Base-by-base conservation (phyloP, 2,113 vertebrate genomes). In the Psilopsiagon aurifrons region DNA sequence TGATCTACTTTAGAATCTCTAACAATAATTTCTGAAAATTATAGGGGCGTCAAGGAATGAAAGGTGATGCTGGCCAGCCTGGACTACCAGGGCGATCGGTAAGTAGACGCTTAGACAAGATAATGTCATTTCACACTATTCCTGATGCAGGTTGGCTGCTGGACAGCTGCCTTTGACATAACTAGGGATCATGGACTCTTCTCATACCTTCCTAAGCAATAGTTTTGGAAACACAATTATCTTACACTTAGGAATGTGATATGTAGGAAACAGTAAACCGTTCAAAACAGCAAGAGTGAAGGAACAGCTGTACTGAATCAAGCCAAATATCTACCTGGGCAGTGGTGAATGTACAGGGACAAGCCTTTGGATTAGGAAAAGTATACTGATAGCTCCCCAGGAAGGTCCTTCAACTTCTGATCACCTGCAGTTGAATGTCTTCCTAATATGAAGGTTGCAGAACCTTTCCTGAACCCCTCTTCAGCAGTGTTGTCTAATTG, bases 41-140 rank as follows among this genome's bases (percentile, higher is more conserved):
- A n/a, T 51, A 99, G 99, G 99, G 99, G 68, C 99, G 99, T 54
- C 98, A 98, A 77, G 99, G 99, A 96, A 98, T 98, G 35, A 99
- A 99, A 97, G 99, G 99, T 80, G 99, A 99, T 70, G 90, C 98
- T 24, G 99, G 99, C 63, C 99, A 99, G 76, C 98, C 98, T 9
- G 99, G 99, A 31, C 96, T 99, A 89, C 98, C 99, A 81, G 99
- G 99, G 54, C 98, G 98, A 93, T 95, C 97, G 2, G 98, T 98
- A 95, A 98, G 98, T 96, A 5, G 0, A 29, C 11, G 9, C 55
- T 63, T 62, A 73, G 51, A 46, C 11, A 71, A 35, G n/a, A 35
- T n/a, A n/a, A 62, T 80, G 54, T 55, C 10, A 19, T 55, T 79
- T 81, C 75, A 33, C 11, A 3, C 10, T 46, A 22, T 91, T 91